Base-by-base conservation (phyloP, 1,140 invertebrate genomes). In the Lithobius niger region DNA sequence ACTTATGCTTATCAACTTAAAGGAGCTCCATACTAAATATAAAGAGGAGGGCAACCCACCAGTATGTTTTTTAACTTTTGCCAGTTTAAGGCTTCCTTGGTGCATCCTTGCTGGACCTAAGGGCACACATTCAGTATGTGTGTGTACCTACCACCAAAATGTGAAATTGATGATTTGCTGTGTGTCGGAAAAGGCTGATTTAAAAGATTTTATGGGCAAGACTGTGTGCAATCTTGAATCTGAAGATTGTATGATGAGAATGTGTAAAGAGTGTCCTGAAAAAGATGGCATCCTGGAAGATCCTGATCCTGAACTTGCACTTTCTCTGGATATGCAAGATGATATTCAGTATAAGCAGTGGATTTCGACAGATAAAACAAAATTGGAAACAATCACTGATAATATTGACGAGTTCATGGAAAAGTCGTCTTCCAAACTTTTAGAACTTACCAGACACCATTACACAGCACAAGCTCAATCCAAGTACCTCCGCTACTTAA, bases 271-370 rank as follows among this genome's bases (percentile, higher is more conserved):
- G 24, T 59, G 56, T 43, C 58, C 58, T 18, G 56, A 51, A 24
- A 44, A 18, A 26, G 50, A 31, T 18, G 19, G 22, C 16, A 15
- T 36, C 52, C n/a, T 42, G 54, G 19, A 3, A 24, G 22, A 22
- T 47, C 13, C 10, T 36, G 19, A 44, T 52, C 26, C 18, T 16
- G n/a, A 28, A 55, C 48, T 21, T 44, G 22, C 51, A 60, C 27
- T 28, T n/a, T 27, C 52, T n/a, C n/a, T n/a, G n/a, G n/a, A n/a
- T n/a, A n/a, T n/a, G n/a, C n/a, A 57, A 36, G 60, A 60, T 55
- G 21, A 4, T 18, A 45, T 61, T 24, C 15, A 27, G 13, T 61
- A 44, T 45, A 43, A 55, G 27, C 59, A 60, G 31, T 61, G 55
- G 59, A 15, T 58, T 3, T 27, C 42, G 19, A 57, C 51, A 22